These are phyloP conservation scores for Quadriops clusia DNA, from an alignment of 2,888 invertebrate species.

Conservation along the genomic window DNA sequence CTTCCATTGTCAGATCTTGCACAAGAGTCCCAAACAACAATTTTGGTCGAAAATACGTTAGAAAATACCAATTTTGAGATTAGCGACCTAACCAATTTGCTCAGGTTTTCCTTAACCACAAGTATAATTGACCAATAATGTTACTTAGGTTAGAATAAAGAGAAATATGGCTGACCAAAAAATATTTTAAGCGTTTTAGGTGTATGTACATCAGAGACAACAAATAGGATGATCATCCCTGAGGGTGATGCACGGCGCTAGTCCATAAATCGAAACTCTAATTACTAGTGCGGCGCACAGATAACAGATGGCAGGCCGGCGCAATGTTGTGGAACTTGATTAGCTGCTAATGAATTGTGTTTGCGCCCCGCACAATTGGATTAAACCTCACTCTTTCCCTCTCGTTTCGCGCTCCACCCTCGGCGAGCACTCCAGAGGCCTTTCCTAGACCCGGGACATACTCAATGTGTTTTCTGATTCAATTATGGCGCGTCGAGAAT, in stretches of 20 bases:
- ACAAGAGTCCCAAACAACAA: no score
- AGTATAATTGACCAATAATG: no score
- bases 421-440: not conserved
- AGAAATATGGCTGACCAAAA: no score
- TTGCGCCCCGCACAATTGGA: constrained; percentile 29
- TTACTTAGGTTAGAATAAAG: no score
- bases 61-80: no score
- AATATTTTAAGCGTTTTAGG: no score
- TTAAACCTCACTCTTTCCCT: constrained; percentile 24
- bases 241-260: constrained; percentile 14
- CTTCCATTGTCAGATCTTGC: no score
- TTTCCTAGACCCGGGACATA: constrained; percentile 18
- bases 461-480: constrained; percentile 31
- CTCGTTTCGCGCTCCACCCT: constrained; percentile 4
- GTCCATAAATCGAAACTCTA: constrained; percentile 28
- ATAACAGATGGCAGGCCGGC: constrained; percentile 28
- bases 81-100: no score
- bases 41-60: no score
- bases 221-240: no score
- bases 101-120: no score
- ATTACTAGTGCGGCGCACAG: constrained; percentile 27
- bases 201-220: no score
- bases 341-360: constrained; percentile 33
- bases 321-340: constrained; percentile 34
- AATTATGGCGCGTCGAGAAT: constrained; percentile 27